Conservation (phyloP, 2,888 invertebrate species). For the Drosophila testacea region DNA sequence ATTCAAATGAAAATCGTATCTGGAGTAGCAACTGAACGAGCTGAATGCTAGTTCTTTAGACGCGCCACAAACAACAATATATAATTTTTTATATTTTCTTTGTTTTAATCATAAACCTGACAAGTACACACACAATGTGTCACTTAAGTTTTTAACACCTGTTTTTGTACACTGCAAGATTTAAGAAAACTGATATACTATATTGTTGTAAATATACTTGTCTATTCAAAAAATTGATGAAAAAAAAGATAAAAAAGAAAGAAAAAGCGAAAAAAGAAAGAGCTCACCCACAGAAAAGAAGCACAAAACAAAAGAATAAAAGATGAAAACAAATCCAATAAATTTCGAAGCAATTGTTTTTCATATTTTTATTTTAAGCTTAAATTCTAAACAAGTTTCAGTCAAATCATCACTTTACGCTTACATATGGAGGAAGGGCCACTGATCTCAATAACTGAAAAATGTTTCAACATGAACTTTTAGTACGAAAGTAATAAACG, state of each 20-base stretch:
- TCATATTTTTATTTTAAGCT: slow-evolving; percentile 74
- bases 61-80: slow-evolving; percentile 27
- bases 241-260: slow-evolving; percentile 41
- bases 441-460: slow-evolving; percentile 23
- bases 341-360: slow-evolving; percentile 69
- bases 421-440: slow-evolving; percentile 48
- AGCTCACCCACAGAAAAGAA: slow-evolving; percentile 64
- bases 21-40: slow-evolving; percentile 61
- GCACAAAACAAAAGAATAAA: slow-evolving; percentile 54
- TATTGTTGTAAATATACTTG: slow-evolving; percentile 57
- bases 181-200: slow-evolving; percentile 51
- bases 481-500: background rate
- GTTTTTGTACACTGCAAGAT: slow-evolving; percentile 58
- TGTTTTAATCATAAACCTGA: slow-evolving; percentile 35
- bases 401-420: slow-evolving; percentile 50
- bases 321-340: slow-evolving; percentile 51
- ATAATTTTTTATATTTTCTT: slow-evolving; percentile 46
- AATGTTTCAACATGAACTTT: background rate
- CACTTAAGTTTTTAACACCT: slow-evolving; percentile 47
- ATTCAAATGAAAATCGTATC: slow-evolving; percentile 52
- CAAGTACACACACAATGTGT: slow-evolving; percentile 43
- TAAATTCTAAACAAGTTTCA: slow-evolving; percentile 64
- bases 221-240: slow-evolving; percentile 37
- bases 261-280: slow-evolving; percentile 40
- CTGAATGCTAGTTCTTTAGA: slow-evolving; percentile 49